Evolutionary conservation across 2,797 vertebrate species (phyloP), one percentile per base, ranked within the genome.

Genomic region (Bradypodion pumilum): DNA sequence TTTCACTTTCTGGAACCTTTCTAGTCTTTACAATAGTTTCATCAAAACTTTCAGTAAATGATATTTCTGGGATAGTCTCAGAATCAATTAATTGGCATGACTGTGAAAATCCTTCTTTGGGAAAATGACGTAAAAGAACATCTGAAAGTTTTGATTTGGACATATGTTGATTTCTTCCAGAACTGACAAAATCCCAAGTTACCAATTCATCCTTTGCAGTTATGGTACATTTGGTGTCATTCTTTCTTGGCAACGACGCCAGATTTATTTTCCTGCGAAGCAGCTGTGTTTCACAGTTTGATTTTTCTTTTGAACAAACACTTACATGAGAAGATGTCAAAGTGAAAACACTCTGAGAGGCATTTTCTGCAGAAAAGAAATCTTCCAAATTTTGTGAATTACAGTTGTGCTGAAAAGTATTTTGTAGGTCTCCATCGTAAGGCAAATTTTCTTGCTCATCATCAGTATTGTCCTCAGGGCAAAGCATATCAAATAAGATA

Each of bases 31-130:
- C 74, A 19, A 86, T 25, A 0, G 88, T 68, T 88, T 94, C 92
- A 84, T 96, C 94, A 83, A 95, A 73, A 87, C 97, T 97, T 25
- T 98, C 97, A 5, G 96, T 91, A 59, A 96, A 93, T 19, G 97
- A 97, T 32, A 93, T 93, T 79, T 98, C 97, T 0, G 98, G 98
- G 88, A 98, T 94, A 52, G 97, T 97, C 93, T 99, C 97, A 0
- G 94, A 94, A 82, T 97, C 96, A 37, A 98, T 97, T 81, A 96
- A 92, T 85, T 91, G 94, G 23, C 88, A 92, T 1, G 94, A 86
- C 85, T 78, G 91, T 27, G 95, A 84, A 84, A 97, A 86, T 2
- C 89, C 91, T 37, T 87, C 93, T 70, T 90, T 89, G 77, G 96
- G 91, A 81, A 98, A 96, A 87, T 97, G 96, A 59, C 88, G 95